A percentile compares a stretch with the other conserved stretches of the same genome.
Evolutionary conservation across 2,113 vertebrate genomes (phyloP).

Genomic region (Symphodus melops): DNA sequence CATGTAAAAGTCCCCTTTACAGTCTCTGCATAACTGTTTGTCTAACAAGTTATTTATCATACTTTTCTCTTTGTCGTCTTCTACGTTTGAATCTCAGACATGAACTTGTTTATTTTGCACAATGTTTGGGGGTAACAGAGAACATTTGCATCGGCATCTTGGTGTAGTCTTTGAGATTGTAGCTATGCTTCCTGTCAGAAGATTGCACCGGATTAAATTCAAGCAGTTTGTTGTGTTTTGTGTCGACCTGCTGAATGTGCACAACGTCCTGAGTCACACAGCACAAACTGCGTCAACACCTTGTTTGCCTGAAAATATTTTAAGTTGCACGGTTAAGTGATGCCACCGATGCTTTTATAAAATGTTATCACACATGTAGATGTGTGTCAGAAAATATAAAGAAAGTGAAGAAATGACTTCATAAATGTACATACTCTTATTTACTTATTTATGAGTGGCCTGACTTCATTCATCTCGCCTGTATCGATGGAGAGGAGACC

Average conservation of each 20-base stretch:
- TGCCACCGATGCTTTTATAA: constrained; percentile 9
- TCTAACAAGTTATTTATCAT: constrained; percentile 15
- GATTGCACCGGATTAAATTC: constrained; percentile 59
- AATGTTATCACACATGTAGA: neutral
- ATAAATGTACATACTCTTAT: no score
- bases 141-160: constrained; percentile 55
- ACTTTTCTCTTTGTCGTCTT: constrained; percentile 3
- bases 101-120: constrained; percentile 18
- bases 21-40: neutral
- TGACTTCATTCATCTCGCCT: no score
- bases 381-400: no score
- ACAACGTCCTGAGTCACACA: constrained; percentile 6
- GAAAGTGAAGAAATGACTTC: no score
- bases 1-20: neutral
- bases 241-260: constrained; percentile 29
- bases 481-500: no score
- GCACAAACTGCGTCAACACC: neutral
- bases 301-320: neutral
- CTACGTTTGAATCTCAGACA: constrained; percentile 32
- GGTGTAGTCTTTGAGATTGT: constrained; percentile 63
- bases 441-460: no score
- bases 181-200: constrained; percentile 53
- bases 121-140: constrained; percentile 49
- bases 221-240: constrained; percentile 38
- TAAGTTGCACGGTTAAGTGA: no score